Evolutionary conservation across 2,113 vertebrate species (phyloP).

Genomic region (Poeciliopsis turrubarensis): DNA sequence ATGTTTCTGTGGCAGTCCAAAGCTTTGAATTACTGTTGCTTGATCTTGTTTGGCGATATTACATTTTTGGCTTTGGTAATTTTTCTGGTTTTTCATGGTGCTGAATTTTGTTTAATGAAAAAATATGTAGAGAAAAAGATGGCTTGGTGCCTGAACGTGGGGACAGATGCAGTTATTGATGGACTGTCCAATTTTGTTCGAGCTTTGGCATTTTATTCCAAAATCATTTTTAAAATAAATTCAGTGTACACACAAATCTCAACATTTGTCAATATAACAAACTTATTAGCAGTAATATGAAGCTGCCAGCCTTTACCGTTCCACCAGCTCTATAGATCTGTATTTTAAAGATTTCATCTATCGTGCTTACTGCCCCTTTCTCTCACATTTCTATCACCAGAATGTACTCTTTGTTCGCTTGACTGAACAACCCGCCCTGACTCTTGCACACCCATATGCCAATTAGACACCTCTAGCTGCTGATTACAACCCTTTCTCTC

Average conservation of each 20-base stretch:
- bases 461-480: conserved; percentile 64
- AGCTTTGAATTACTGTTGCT: conserved; percentile 69
- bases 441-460: conserved; percentile 48
- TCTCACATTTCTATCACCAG: conserved; percentile 24
- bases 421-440: conserved; percentile 50
- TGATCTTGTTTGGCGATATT: conserved; percentile 76
- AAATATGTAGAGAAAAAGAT: conserved; percentile 30
- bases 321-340: background rate
- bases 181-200: conserved; percentile 43
- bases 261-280: background rate
- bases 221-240: conserved; percentile 13
- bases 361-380: conserved; percentile 21
- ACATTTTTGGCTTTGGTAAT: conserved; percentile 64
- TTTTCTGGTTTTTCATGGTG: conserved; percentile 32
- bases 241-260: conserved; percentile 2
- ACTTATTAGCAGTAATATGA: background rate
- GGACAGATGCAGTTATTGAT: conserved; percentile 53
- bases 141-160: conserved; percentile 44
- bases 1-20: conserved; percentile 47
- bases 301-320: conserved; percentile 8
- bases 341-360: conserved; percentile 15
- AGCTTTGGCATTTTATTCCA: conserved; percentile 44
- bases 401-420: conserved; percentile 50
- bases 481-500: conserved; percentile 55
- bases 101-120: conserved; percentile 53